Evolutionary conservation across 2,888 invertebrate species (phyloP), one percentile per base, ranked within the genome.

Genomic region (Lasioglossum calceatum): DNA sequence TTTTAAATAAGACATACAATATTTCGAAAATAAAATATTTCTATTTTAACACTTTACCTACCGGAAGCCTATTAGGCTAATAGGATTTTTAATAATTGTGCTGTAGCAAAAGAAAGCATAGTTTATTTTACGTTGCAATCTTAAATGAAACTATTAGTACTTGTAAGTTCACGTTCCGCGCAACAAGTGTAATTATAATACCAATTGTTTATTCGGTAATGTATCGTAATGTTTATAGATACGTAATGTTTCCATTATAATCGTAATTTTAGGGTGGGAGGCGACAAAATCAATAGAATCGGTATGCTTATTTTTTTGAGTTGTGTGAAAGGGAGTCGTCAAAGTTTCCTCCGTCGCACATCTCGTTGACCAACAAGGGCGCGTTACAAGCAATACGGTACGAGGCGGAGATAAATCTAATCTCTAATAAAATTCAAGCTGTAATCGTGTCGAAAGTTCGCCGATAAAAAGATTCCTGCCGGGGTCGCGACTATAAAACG

Each of bases 391-490:
- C 16, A 44, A 27, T 27, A 27, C 19, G 27, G 32, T 47, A 73
- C 47, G 19, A 50, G 19, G 27, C 23, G 14, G 54, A 1, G 36
- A 67, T 23, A 32, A 77, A 61, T 44, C 64, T 84, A 79, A 85
- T 85, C 77, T 70, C 3, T 1, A 2, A 39, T 70, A 61, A 42
- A 74, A 32, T 75, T 80, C 61, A 73, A 54, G 47, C 72, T 67
- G 77, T 71, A 16, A 14, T 32, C 12, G 12, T 47, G 39, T 85
- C 71, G 32, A 86, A 85, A 77, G 16, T 80, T 42, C 5, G 12
- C 0, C 36, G 77, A 80, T 86, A 74, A 85, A 16, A 70, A 47
- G 1, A 58, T 44, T 32, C 23, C 32, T 77, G 50, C 3, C 19
- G 19, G 67, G 36, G 36, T 27, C 42, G n/a, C 10, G 75, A 14